Evolutionary conservation across 2,888 invertebrate species (phyloP).

Genomic region (Gastrophysa polygoni): DNA sequence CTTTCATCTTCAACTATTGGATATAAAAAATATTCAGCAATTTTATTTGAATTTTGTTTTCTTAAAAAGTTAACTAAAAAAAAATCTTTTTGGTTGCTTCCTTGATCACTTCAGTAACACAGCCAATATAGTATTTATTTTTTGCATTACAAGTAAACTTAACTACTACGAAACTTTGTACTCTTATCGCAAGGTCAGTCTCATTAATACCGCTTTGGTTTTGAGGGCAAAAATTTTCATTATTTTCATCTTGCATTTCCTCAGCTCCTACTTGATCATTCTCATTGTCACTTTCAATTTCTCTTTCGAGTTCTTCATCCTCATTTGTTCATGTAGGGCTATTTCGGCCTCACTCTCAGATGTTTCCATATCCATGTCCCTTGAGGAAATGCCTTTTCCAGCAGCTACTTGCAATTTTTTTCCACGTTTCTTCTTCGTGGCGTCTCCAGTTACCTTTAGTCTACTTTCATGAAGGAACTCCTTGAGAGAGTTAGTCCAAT

Average conservation of each 20-base stretch:
- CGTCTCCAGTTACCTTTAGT: background rate
- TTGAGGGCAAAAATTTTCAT: background rate
- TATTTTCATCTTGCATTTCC: background rate
- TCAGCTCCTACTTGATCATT: background rate
- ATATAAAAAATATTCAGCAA: conserved; percentile 7
- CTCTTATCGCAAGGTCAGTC: background rate
- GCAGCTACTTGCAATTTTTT: background rate
- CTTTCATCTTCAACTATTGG: conserved; percentile 1
- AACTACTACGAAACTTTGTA: conserved; percentile 1
- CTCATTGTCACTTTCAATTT: background rate
- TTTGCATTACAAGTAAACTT: background rate
- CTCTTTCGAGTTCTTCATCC: background rate
- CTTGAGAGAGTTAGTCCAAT: background rate
- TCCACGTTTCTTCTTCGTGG: background rate
- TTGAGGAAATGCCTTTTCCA: background rate
- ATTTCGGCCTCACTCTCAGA: background rate
- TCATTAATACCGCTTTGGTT: background rate
- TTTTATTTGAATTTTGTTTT: background rate
- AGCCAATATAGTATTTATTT: background rate
- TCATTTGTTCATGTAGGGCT: background rate
- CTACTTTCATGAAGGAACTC: background rate
- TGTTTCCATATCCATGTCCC: background rate
- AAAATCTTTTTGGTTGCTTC: background rate
- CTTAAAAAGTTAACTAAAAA: background rate
- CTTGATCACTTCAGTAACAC: background rate